These are phyloP conservation scores for Tragelaphus eurycerus DNA, from an alignment of 2,797 vertebrate species.

Conservation along the genomic window DNA sequence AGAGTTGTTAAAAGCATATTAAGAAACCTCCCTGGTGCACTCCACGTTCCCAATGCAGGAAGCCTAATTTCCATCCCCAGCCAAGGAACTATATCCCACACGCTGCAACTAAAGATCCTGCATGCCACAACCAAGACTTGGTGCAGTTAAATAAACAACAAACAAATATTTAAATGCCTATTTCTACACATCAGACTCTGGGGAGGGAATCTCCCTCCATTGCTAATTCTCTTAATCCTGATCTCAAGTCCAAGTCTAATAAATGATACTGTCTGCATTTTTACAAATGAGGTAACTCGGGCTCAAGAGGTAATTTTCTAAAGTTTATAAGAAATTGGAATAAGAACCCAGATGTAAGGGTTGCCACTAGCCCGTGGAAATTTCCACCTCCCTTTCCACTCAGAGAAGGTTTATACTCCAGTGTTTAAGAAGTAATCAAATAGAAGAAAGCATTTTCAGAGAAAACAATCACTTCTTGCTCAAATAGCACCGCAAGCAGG, in stretches of 20 bases:
- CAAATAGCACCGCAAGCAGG: not conserved
- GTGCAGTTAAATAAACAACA: not conserved
- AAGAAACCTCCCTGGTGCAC: not conserved
- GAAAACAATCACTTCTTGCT: not conserved
- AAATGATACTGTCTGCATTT: not conserved
- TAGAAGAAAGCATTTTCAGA: not conserved
- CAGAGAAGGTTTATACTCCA: not conserved
- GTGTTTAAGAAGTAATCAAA: not conserved
- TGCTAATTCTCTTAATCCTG: not conserved
- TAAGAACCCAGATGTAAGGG: not conserved
- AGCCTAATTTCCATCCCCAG: not conserved
- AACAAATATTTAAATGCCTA: not conserved
- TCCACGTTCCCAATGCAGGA: not conserved
- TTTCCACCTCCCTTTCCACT: not conserved
- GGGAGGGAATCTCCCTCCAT: not conserved
- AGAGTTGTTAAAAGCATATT: not conserved
- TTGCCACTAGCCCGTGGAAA: not conserved
- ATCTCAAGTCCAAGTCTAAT: not conserved
- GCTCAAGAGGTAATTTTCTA: not conserved
- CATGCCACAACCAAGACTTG: not conserved
- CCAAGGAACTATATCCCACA: not conserved
- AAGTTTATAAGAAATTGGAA: not conserved
- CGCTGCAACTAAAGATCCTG: rapidly evolving
- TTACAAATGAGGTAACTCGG: not conserved
- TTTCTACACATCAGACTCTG: not conserved